A percentile compares a stretch with the other conserved stretches of the same genome.
Evolutionary conservation across 2,113 vertebrate genomes (phyloP).

Genomic region (Panthera uncia): DNA sequence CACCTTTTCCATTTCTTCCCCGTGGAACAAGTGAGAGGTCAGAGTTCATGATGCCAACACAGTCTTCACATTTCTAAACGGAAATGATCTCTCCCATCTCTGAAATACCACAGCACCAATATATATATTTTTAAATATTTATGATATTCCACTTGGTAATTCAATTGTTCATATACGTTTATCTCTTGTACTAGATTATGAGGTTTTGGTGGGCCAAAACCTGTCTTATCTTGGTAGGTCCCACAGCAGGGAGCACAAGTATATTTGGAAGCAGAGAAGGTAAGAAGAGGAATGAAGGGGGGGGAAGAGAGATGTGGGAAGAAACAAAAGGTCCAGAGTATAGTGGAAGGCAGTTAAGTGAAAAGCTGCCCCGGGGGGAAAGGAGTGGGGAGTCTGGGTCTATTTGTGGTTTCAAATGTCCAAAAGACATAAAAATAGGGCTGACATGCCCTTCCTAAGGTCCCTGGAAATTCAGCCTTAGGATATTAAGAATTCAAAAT

Average conservation of each 20-base stretch:
- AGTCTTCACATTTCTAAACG: background rate
- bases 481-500: slow-evolving; percentile 22
- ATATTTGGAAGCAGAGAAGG: background rate
- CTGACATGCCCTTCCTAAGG: background rate
- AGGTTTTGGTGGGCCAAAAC: background rate
- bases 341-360: background rate
- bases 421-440: background rate
- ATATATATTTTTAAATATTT: background rate
- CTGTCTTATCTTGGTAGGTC: background rate
- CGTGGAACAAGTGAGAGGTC: background rate
- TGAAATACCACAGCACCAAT: background rate
- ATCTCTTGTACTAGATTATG: background rate
- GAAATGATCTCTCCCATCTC: background rate
- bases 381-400: background rate
- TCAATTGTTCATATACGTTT: background rate
- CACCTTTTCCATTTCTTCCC: background rate
- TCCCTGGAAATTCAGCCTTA: background rate
- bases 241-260: background rate
- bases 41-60: background rate
- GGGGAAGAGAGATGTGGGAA: background rate
- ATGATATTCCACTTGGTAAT: background rate
- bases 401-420: background rate
- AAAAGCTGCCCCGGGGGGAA: background rate
- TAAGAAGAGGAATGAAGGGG: background rate
- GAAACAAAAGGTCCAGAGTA: background rate